A percentile compares a stretch with the other conserved stretches of the same genome.
Evolutionary conservation across 1,140 invertebrate genomes (phyloP).

Genomic region (Trichomalopsis sarcophagae): DNA sequence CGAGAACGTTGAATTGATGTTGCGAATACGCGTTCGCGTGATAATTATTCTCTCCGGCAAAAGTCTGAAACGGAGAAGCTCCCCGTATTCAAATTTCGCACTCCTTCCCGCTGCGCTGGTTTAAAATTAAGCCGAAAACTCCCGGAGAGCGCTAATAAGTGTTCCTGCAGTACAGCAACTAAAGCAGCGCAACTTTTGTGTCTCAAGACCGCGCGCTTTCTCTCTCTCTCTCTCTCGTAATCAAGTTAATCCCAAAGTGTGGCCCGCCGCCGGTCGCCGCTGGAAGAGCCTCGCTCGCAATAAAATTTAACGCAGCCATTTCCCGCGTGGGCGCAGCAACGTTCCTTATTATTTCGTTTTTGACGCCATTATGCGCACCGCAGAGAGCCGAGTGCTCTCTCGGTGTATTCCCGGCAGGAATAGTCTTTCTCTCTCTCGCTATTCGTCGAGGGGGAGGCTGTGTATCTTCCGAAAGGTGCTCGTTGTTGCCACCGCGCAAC

Average conservation of each 20-base stretch:
- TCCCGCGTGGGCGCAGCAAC: not conserved
- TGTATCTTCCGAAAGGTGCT: constrained; percentile 57
- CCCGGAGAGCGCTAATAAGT: not conserved
- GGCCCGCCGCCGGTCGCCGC: not conserved
- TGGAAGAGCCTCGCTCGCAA: not conserved
- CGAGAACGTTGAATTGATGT: no score
- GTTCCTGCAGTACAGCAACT: not conserved
- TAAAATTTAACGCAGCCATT: constrained; percentile 46
- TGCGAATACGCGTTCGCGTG: no score
- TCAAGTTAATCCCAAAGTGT: constrained; percentile 38
- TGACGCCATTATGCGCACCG: constrained; percentile 44
- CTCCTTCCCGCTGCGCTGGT: no score
- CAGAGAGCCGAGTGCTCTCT: not conserved
- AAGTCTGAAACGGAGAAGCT: not conserved
- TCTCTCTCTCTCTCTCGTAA: not conserved
- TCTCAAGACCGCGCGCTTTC: not conserved
- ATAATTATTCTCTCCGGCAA: no score
- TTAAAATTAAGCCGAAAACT: not conserved
- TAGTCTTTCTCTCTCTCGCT: not conserved
- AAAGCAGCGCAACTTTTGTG: not conserved
- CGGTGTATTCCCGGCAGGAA: not conserved
- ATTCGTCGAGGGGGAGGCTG: constrained; percentile 48
- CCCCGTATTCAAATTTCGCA: no score
- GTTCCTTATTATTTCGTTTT: constrained; percentile 50
- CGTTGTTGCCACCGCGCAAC: constrained; percentile 61